Percentiles rank a stretch among this genome's conserved stretches.
phyloP scores from a whole-genome alignment of 2,113 vertebrate species.

The Myrmecophaga tridactyla region DNA sequence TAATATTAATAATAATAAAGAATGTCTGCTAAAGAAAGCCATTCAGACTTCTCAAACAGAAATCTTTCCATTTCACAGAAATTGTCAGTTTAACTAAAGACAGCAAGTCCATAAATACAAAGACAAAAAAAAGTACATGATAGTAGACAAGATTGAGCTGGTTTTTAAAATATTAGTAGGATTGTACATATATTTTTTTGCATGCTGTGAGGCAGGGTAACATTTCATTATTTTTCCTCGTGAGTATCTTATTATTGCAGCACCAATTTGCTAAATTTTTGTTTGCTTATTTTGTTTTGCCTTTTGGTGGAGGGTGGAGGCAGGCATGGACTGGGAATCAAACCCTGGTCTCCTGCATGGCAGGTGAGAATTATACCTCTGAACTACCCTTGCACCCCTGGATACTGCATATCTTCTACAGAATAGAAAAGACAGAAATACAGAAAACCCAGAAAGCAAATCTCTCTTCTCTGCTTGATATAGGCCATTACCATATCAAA shows the following conservation, averaged over 20 bases:
- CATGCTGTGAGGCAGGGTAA: too few relatives aligned
- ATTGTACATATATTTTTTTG: too few relatives aligned
- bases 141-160: neutral
- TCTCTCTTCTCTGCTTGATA: neutral
- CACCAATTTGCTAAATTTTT: too few relatives aligned
- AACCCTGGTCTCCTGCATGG: too few relatives aligned
- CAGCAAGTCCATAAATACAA: neutral
- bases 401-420: neutral
- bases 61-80: conserved; percentile 18
- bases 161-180: conserved; percentile 13
- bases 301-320: too few relatives aligned
- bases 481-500: neutral
- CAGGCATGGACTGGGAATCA: too few relatives aligned
- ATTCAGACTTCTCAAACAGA: conserved; percentile 9
- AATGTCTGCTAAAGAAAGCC: neutral
- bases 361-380: too few relatives aligned
- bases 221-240: too few relatives aligned
- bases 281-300: too few relatives aligned
- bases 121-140: neutral
- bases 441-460: neutral
- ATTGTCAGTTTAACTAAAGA: neutral
- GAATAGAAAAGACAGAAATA: too few relatives aligned
- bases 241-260: too few relatives aligned
- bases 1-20: neutral
- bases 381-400: too few relatives aligned